Evolutionary conservation across 2,888 invertebrate genomes (phyloP), one percentile per base, ranked within the genome.

Genomic region (Metacarcinus magister): DNA sequence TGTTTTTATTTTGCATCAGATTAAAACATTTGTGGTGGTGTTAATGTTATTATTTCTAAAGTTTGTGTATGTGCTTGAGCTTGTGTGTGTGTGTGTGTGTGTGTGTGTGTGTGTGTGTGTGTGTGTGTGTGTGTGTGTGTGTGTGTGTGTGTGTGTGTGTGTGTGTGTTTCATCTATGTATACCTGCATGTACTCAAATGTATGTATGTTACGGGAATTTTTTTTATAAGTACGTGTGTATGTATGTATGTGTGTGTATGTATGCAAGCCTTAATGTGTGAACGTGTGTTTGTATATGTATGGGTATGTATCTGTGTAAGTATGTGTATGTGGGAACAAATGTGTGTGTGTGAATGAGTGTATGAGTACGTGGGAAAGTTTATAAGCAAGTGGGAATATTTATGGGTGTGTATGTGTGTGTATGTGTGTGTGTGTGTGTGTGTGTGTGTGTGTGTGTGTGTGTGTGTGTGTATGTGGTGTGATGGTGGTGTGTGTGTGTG

Each of bases 21-120:
- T n/a, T 67, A 67, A 67, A 67, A 67, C 19, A 19, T 54, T 54
- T 54, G 8, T 23, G n/a, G 5, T 67, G 23, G 10, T n/a, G 67
- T 7, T 23, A 7, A n/a, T 67, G n/a, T 0, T 82, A 28, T 82
- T 28, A 4, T 32, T 82, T n/a, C 32, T 28, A 4, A 16, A 28
- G 75, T 75, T 75, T 91, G 48, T 91, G n/a, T 91, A 0, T 91
- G 48, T 91, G 48, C 46, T 3, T 44, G 48, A 46, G 48, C 46
- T n/a, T 91, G 48, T 91, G 48, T 44, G 48, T 46, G 48, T 91
- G 48, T 91, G 48, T 43, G 48, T 91, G 48, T 91, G 48, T 91
- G n/a, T 90, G 44, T 90, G 44, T 90, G 44, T 90, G 44, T 90
- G 44, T 90, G 44, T 90, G 44, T 90, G 44, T 90, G 44, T 90